Evolutionary conservation across 2,797 vertebrate species (phyloP).

Genomic region (Chloroceryle inda): DNA sequence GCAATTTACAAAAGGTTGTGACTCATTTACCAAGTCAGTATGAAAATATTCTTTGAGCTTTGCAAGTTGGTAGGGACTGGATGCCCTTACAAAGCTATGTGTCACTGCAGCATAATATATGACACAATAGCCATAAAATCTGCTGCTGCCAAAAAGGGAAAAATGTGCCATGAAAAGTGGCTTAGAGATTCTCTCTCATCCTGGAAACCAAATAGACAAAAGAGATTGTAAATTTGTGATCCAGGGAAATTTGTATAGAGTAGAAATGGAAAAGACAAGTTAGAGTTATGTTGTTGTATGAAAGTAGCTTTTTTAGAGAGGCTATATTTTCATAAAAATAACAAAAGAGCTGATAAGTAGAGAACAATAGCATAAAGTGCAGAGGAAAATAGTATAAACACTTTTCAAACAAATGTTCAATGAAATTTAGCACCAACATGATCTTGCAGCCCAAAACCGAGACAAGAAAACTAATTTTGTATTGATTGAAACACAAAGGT

Average conservation of each 20-base stretch:
- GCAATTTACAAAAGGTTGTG: constrained; percentile 23
- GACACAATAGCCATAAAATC: not conserved
- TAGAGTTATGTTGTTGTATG: not conserved
- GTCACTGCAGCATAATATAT: not conserved
- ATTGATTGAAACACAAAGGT: not conserved
- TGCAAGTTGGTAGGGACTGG: not conserved
- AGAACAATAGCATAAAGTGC: not conserved
- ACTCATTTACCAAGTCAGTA: constrained; percentile 1
- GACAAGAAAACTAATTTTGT: not conserved
- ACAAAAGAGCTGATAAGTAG: not conserved
- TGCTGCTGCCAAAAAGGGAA: not conserved
- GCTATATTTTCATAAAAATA: not conserved
- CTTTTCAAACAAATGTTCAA: not conserved
- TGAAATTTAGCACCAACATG: not conserved
- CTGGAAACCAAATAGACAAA: constrained; percentile 5
- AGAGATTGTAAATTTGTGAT: not conserved
- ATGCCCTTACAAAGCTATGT: not conserved
- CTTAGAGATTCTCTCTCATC: not conserved
- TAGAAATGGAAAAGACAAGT: not conserved
- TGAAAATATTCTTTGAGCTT: not conserved
- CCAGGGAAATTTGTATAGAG: not conserved
- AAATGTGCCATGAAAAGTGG: not conserved
- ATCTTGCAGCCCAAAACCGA: not conserved
- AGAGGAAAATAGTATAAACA: not conserved
- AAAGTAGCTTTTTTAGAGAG: not conserved